Evolutionary conservation across 2,113 vertebrate genomes (phyloP).

Genomic region (Hippopotamus amphibius): DNA sequence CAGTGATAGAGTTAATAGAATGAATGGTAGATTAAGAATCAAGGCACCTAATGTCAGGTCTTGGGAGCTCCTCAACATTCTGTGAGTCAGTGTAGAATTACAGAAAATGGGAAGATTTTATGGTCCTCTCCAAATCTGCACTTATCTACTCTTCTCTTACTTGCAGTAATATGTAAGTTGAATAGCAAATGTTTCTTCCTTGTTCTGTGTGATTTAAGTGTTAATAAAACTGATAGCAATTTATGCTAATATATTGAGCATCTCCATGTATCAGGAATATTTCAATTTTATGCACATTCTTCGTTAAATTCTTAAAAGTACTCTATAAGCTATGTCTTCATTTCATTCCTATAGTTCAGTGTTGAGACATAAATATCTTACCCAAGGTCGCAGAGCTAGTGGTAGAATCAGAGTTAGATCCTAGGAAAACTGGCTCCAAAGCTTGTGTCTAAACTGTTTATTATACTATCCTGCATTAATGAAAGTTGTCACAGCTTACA

Average conservation of each 20-base stretch:
- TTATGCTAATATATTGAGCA: neutral
- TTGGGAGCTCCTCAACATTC: neutral
- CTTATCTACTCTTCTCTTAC: neutral
- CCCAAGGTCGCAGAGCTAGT: neutral
- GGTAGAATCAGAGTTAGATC: neutral
- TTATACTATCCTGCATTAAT: neutral
- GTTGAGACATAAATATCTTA: neutral
- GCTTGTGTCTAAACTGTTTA: no score
- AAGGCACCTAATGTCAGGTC: neutral
- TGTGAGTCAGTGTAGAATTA: neutral
- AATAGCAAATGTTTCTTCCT: conserved; percentile 2
- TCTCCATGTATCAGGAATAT: neutral
- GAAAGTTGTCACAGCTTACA: neutral
- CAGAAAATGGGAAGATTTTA: neutral
- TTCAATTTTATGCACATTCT: conserved; percentile 38
- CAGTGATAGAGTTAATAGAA: neutral
- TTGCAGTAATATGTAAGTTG: neutral
- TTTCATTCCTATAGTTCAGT: neutral
- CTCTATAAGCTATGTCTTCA: neutral
- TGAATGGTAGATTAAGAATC: neutral
- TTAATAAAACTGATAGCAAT: conserved; percentile 46
- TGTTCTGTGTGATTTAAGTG: conserved; percentile 22
- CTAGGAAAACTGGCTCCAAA: neutral
- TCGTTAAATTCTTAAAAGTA: conserved; percentile 10
- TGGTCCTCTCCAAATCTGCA: neutral